Evolutionary conservation across 2,797 vertebrate genomes (phyloP).

Genomic region (Clarias laeviceps): DNA sequence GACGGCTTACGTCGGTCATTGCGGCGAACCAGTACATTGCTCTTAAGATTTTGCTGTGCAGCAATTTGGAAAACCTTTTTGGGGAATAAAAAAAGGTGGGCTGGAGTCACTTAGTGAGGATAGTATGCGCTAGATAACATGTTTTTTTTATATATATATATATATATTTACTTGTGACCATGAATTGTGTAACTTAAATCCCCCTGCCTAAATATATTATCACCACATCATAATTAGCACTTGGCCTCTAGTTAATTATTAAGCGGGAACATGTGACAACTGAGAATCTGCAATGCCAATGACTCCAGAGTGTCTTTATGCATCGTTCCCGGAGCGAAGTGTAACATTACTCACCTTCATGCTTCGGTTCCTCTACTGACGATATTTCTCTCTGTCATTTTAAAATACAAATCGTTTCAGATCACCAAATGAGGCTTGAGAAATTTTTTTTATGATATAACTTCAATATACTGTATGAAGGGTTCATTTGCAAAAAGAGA

Average conservation of each 20-base stretch:
- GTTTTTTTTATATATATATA: no score
- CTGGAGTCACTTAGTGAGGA: conserved; percentile 6
- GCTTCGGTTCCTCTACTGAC: neutral
- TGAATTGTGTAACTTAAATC: neutral
- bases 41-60: conserved; percentile 26
- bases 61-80: neutral
- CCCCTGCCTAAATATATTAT: neutral
- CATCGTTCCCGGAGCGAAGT: neutral
- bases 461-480: no score
- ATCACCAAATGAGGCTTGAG: neutral
- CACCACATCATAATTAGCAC: neutral
- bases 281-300: neutral
- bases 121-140: neutral
- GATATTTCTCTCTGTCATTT: neutral
- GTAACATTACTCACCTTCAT: neutral
- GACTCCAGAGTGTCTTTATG: neutral
- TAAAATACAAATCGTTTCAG: neutral
- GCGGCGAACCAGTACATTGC: conserved; percentile 52
- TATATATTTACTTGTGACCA: neutral
- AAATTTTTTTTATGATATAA: neutral
- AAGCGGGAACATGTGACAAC: neutral
- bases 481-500: no score
- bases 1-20: conserved; percentile 51
- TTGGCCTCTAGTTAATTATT: neutral
- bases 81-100: neutral